phyloP scores from a whole-genome alignment of 2,797 vertebrate genomes.

The Iguana delicatissima region DNA sequence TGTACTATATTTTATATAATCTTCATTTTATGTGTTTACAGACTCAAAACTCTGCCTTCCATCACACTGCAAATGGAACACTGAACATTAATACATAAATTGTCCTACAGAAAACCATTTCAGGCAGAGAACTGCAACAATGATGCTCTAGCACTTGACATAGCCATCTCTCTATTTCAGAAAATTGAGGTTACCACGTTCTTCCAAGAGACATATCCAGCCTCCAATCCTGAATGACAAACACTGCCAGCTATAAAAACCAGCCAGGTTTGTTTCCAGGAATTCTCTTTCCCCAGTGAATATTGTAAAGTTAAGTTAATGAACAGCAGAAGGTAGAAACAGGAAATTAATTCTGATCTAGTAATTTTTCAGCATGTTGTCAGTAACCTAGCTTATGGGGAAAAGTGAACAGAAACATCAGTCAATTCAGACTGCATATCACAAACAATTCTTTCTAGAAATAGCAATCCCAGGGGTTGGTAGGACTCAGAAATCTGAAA shows the following conservation, averaged over 20 bases:
- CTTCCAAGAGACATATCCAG: not conserved
- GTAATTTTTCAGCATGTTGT: not conserved
- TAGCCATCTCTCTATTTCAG: not conserved
- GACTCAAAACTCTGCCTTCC: not conserved
- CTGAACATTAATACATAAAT: not conserved
- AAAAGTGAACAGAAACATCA: not conserved
- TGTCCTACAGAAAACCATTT: not conserved
- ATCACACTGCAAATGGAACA: slow-evolving; percentile 1
- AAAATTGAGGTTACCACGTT: slow-evolving; percentile 19
- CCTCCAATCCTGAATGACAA: not conserved
- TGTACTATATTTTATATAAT: not conserved
- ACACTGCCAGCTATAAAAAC: slow-evolving; percentile 19
- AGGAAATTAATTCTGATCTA: slow-evolving; percentile 36
- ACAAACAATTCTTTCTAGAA: not conserved
- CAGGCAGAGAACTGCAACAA: not conserved
- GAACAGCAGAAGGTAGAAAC: slow-evolving; percentile 17
- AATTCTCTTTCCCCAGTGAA: slow-evolving; percentile 23
- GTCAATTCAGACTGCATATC: too few species aligned
- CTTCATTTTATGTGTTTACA: slow-evolving; percentile 5
- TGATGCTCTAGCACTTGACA: slow-evolving; percentile 11
- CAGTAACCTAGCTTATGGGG: not conserved
- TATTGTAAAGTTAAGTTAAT: not conserved
- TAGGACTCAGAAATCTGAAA: not conserved
- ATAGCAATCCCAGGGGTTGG: not conserved
- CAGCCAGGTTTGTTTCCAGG: slow-evolving; percentile 2